A percentile compares a stretch with the other conserved stretches of the same genome.
Evolutionary conservation across 2,888 invertebrate species (phyloP).

Genomic region (Oscheius sp.): DNA sequence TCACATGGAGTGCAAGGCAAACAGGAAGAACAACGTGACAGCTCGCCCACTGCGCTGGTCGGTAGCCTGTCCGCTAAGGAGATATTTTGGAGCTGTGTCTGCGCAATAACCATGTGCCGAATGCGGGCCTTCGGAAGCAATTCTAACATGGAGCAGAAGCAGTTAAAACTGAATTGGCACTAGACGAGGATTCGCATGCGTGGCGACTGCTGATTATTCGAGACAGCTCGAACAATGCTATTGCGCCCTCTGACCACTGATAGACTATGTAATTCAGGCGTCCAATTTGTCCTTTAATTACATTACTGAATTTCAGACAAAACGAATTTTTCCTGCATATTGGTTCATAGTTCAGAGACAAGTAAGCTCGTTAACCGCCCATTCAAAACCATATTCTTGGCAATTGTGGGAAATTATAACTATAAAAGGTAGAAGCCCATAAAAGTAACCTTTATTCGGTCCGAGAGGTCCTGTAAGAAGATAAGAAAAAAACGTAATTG

Average conservation of each 20-base stretch:
- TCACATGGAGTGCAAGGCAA: constrained; percentile 29
- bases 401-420: background rate
- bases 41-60: constrained; percentile 20
- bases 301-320: background rate
- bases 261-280: constrained; percentile 34
- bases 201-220: constrained; percentile 38
- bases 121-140: constrained; percentile 33
- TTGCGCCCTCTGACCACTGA: constrained; percentile 29
- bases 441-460: too few relatives aligned
- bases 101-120: constrained; percentile 8
- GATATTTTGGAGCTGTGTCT: constrained; percentile 4
- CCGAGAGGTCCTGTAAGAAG: too few relatives aligned
- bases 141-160: constrained; percentile 37
- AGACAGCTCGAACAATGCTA: constrained; percentile 33
- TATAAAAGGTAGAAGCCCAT: too few relatives aligned
- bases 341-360: background rate
- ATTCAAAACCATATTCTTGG: background rate
- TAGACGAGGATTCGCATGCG: constrained; percentile 38
- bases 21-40: constrained; percentile 36
- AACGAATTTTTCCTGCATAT: background rate
- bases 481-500: too few relatives aligned
- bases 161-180: constrained; percentile 38
- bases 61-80: background rate
- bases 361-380: background rate
- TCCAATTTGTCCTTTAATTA: constrained; percentile 20